These are phyloP conservation scores for Amphiprion percula DNA, from an alignment of 2,113 vertebrate genomes.

Conservation along the genomic window DNA sequence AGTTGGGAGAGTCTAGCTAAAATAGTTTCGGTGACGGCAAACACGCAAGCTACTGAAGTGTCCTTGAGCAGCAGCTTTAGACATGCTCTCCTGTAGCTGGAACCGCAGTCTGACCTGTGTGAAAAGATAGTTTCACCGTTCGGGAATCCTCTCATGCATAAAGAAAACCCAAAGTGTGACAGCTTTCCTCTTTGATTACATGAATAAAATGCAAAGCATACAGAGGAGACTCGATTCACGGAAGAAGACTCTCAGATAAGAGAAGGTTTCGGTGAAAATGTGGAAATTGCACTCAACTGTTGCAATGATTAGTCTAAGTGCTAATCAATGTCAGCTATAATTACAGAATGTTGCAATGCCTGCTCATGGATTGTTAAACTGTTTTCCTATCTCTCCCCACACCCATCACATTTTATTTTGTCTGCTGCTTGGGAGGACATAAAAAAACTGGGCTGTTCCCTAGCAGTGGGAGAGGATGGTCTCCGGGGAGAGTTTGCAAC, in stretches of 20 bases:
- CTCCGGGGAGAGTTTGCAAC: conserved; percentile 61
- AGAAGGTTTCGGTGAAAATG: conserved; percentile 43
- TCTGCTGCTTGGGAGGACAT: conserved; percentile 45
- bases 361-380: conserved; percentile 57
- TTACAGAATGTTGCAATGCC: conserved; percentile 60
- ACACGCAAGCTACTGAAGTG: conserved; percentile 20
- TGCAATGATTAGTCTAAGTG: conserved; percentile 56
- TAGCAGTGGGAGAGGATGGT: conserved; percentile 50
- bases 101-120: conserved; percentile 36
- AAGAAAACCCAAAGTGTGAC: conserved; percentile 11
- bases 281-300: conserved; percentile 46
- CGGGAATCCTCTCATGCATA: conserved; percentile 2
- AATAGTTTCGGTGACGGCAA: conserved; percentile 21
- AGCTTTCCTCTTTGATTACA: conserved; percentile 35
- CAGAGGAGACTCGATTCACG: conserved; percentile 1
- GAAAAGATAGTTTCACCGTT: conserved; percentile 14
- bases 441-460: conserved; percentile 46
- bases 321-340: conserved; percentile 69
- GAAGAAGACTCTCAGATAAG: not conserved
- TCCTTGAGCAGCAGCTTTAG: conserved; percentile 40
- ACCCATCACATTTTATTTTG: conserved; percentile 66
- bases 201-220: conserved; percentile 23
- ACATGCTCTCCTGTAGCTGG: conserved; percentile 8
- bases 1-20: conserved; percentile 16
- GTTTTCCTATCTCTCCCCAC: conserved; percentile 45